phyloP scores from a whole-genome alignment of 1,140 invertebrate species.

The Drosophila jambulina region DNA sequence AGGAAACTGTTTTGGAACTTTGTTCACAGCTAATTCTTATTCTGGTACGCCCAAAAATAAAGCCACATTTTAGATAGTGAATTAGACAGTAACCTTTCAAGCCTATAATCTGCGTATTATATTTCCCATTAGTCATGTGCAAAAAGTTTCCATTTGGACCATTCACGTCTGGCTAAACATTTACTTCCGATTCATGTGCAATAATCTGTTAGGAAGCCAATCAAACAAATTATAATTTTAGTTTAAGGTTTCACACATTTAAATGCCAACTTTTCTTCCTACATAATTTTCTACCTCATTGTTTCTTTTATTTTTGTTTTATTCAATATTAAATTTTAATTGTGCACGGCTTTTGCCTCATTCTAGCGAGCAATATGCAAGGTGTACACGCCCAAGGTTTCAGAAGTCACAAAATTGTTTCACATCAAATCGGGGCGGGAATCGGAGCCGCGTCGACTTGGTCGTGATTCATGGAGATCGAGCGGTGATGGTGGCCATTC shows the following conservation, averaged over 20 bases:
- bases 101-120: conserved; percentile 7
- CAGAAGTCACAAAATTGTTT: conserved; percentile 74
- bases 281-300: conserved; percentile 55
- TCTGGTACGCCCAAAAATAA: background rate
- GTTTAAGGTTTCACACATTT: conserved; percentile 25
- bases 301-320: conserved; percentile 53
- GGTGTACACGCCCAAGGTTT: conserved; percentile 71
- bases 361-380: conserved; percentile 64
- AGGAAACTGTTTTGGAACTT: background rate
- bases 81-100: background rate
- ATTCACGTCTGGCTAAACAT: conserved; percentile 50
- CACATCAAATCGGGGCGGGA: conserved; percentile 19
- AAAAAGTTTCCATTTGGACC: conserved; percentile 24
- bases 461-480: conserved; percentile 67
- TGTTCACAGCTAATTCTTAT: background rate
- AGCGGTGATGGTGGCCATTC: conserved; percentile 57
- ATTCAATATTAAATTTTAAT: conserved; percentile 73
- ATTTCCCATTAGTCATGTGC: conserved; percentile 32
- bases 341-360: conserved; percentile 54
- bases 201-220: conserved; percentile 46
- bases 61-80: background rate
- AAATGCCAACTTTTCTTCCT: conserved; percentile 65
- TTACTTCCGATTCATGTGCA: conserved; percentile 59
- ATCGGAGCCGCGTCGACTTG: conserved; percentile 16
- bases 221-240: conserved; percentile 17